Conservation (phyloP, 2,797 vertebrate species). For the Tenualosa ilisha region DNA sequence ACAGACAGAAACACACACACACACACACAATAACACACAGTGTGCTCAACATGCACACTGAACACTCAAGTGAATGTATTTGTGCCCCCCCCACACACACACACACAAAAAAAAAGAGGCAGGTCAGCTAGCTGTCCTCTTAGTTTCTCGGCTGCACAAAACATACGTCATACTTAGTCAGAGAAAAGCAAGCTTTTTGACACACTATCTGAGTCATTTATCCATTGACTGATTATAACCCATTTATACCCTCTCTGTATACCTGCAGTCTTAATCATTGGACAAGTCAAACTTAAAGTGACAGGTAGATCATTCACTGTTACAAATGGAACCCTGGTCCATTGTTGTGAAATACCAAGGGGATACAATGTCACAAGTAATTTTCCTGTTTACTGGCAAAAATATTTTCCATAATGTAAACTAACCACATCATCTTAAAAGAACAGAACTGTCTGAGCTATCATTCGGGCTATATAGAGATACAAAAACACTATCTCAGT, state of each 20-base stretch:
- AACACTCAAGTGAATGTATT: not conserved
- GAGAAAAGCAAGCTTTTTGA: not conserved
- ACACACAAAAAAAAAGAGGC: not conserved
- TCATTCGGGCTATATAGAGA: not conserved
- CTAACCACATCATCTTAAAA: not conserved
- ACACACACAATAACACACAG: not conserved
- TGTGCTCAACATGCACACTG: not conserved
- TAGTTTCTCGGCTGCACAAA: not conserved
- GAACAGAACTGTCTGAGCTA: not conserved
- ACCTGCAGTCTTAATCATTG: slow-evolving; percentile 22
- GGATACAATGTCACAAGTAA: not conserved
- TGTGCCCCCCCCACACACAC: not conserved
- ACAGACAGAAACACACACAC: not conserved
- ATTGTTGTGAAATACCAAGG: not conserved
- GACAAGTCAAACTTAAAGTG: not conserved
- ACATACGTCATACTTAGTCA: not conserved
- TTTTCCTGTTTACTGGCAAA: too few species aligned
- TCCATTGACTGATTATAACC: slow-evolving; percentile 15
- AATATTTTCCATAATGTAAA: too few species aligned
- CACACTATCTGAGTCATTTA: not conserved
- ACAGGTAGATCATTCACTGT: slow-evolving; percentile 35
- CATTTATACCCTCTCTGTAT: slow-evolving; percentile 9
- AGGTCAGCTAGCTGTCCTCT: not conserved
- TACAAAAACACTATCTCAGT: not conserved
- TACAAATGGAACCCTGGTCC: not conserved